phyloP scores from a whole-genome alignment of 1,140 invertebrate genomes.

The Anastatus disparis region DNA sequence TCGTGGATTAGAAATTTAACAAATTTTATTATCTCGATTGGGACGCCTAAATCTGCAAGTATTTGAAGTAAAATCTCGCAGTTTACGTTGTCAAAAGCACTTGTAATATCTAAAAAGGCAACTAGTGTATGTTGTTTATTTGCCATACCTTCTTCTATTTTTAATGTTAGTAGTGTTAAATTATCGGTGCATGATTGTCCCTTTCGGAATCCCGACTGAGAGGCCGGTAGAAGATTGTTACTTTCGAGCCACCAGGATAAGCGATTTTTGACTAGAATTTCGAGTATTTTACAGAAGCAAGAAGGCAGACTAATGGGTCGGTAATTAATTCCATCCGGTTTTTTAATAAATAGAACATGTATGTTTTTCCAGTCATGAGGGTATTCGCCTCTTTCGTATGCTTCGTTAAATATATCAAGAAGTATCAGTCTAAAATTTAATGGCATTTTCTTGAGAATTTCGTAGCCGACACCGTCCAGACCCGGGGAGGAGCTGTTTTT shows the following conservation, averaged over 20 bases:
- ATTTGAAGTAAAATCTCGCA: not conserved
- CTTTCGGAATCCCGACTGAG: constrained; percentile 1
- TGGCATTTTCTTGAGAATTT: no score
- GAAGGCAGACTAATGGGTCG: not conserved
- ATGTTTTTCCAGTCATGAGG: not conserved
- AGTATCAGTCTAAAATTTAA: no score
- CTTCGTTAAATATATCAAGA: not conserved
- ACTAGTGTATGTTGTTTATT: no score
- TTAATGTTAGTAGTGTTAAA: not conserved
- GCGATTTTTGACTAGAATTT: not conserved
- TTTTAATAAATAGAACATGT: not conserved
- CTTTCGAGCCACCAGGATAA: not conserved
- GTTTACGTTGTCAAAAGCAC: not conserved
- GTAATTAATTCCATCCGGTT: not conserved
- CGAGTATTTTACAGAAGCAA: not conserved
- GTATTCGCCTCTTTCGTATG: not conserved
- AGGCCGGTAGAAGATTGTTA: not conserved
- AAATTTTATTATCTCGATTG: not conserved
- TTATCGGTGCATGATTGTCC: no score
- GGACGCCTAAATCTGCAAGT: not conserved
- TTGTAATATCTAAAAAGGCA: no score
- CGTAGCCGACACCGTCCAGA: no score
- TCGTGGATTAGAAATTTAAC: not conserved
- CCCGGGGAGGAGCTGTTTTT: no score
- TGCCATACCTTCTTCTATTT: not conserved